A percentile compares a stretch with the other conserved stretches of the same genome.
phyloP scores from a whole-genome alignment of 2,113 vertebrate genomes.

The Salvelinus alpinus region DNA sequence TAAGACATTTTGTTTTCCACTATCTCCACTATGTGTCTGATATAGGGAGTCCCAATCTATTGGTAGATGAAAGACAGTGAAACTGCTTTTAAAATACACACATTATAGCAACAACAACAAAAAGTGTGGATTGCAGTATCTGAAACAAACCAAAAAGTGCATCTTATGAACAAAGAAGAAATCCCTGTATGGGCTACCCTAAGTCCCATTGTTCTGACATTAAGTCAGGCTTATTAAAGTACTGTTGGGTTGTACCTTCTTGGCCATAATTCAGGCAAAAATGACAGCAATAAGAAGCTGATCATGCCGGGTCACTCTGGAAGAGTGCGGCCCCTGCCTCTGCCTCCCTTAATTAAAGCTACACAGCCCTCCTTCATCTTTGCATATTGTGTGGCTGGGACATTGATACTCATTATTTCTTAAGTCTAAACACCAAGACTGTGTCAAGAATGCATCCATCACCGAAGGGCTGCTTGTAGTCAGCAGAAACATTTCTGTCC shows the following conservation, averaged over 20 bases:
- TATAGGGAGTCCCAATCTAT: slow-evolving; percentile 5
- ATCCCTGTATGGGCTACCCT: slow-evolving; percentile 22
- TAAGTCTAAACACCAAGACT: slow-evolving; percentile 98
- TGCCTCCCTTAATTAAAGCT: slow-evolving; percentile 96
- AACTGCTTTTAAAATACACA: not conserved
- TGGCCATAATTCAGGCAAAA: slow-evolving; percentile 84
- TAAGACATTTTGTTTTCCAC: slow-evolving; percentile 61
- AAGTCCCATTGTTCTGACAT: slow-evolving; percentile 52
- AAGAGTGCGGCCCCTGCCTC: slow-evolving; percentile 84
- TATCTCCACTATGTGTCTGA: slow-evolving; percentile 54
- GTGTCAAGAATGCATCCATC: slow-evolving; percentile 99
- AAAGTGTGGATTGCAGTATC: slow-evolving; percentile 13
- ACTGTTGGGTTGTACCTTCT: slow-evolving; percentile 56
- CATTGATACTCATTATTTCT: slow-evolving; percentile 99
- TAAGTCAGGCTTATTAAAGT: slow-evolving; percentile 69
- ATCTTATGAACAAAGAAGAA: not conserved
- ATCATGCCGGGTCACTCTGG: slow-evolving; percentile 96
- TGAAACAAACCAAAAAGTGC: slow-evolving; percentile 28
- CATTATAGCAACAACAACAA: not conserved
- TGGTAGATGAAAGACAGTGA: not conserved
- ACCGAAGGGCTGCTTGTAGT: slow-evolving; percentile 70
- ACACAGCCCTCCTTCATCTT: slow-evolving; percentile 90
- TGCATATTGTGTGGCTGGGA: slow-evolving; percentile 96
- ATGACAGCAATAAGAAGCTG: slow-evolving; percentile 93
- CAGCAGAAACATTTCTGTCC: slow-evolving; percentile 85